These are phyloP conservation scores for Furcula furcula DNA, from an alignment of 2,888 invertebrate genomes.

Conservation along the genomic window DNA sequence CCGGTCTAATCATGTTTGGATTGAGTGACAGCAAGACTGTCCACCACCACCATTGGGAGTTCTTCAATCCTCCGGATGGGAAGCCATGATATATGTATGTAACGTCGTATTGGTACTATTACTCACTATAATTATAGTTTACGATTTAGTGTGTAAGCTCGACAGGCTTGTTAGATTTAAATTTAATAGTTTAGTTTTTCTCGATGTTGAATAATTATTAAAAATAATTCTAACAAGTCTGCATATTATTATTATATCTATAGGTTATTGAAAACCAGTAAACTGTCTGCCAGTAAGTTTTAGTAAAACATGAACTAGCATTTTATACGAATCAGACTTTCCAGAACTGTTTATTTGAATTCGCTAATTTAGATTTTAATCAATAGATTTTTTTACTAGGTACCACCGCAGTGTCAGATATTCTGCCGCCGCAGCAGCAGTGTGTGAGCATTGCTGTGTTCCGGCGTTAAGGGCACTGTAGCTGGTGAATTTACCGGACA, in stretches of 20 bases:
- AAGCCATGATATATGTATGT: constrained; percentile 49
- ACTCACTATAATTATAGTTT: constrained; percentile 9
- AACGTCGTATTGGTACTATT: constrained; percentile 17
- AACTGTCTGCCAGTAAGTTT: constrained; percentile 23
- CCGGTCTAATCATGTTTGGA: constrained; percentile 88
- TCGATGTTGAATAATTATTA: constrained; percentile 6
- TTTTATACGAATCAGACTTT: constrained; percentile 51
- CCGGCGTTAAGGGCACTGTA: no score
- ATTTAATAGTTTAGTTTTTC: constrained; percentile 3
- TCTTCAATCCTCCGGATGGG: constrained; percentile 90
- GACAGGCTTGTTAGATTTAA: constrained; percentile 27
- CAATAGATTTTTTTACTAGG: no score
- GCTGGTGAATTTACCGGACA: no score
- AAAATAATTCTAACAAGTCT: constrained; percentile 23
- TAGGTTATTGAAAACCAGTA: constrained; percentile 11
- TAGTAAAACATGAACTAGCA: constrained; percentile 32
- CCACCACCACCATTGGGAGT: constrained; percentile 94
- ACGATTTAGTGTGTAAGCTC: constrained; percentile 22
- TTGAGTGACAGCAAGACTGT: constrained; percentile 87
- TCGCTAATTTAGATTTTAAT: not conserved
- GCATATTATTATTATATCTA: no score
- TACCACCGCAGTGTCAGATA: no score
- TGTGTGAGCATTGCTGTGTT: no score
- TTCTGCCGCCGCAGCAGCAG: no score
- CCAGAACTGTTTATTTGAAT: constrained; percentile 38